A percentile compares a stretch with the other conserved stretches of the same genome.
phyloP scores from a whole-genome alignment of 2,888 invertebrate genomes.

The Netelia melanura region DNA sequence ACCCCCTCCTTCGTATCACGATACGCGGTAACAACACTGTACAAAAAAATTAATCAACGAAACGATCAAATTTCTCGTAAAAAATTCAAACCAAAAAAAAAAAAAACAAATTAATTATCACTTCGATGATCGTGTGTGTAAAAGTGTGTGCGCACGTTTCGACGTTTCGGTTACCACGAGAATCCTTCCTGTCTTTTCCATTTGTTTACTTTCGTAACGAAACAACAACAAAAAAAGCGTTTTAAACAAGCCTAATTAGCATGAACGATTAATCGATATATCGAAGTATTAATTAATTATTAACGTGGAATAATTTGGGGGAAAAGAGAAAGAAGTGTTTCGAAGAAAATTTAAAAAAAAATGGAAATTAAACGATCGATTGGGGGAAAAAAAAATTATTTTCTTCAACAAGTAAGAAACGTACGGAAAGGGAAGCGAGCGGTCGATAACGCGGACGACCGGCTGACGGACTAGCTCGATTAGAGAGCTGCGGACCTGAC shows the following conservation, averaged over 20 bases:
- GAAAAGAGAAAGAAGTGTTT: conserved; percentile 47
- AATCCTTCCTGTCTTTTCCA: neutral
- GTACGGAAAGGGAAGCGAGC: conserved; percentile 59
- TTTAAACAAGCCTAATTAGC: neutral
- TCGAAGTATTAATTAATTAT: neutral
- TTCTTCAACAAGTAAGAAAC: neutral
- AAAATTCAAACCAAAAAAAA: neutral
- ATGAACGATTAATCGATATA: neutral
- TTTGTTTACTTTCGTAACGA: neutral
- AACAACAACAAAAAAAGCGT: neutral
- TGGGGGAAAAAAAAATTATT: neutral
- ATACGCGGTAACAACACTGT: conserved; percentile 48
- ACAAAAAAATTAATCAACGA: conserved; percentile 24
- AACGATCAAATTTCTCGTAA: neutral
- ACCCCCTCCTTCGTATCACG: conserved; percentile 41
- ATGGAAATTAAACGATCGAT: neutral
- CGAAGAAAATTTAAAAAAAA: neutral
- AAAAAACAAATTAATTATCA: conserved; percentile 19
- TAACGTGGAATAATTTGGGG: neutral
- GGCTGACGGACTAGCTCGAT: conserved; percentile 70
- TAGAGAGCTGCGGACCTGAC: conserved; percentile 68
- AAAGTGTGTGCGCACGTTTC: neutral
- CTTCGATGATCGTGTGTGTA: conserved; percentile 27
- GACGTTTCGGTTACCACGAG: conserved; percentile 50
- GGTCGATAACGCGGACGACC: conserved; percentile 62